These are phyloP conservation scores for Philypnodon macrostomus DNA, from an alignment of 2,797 vertebrate genomes.

Conservation along the genomic window DNA sequence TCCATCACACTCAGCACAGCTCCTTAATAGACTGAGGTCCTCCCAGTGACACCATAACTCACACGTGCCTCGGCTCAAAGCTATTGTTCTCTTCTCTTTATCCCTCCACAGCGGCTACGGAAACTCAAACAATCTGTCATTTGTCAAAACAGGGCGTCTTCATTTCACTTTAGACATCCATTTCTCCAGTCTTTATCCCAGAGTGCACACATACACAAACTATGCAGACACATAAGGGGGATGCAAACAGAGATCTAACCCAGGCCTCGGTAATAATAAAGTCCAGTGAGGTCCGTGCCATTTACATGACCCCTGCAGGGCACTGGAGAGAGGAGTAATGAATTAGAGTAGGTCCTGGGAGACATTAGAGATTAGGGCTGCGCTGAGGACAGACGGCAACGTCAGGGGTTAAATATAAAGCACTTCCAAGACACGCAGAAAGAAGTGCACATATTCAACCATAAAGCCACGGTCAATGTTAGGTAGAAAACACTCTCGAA, in stretches of 20 bases:
- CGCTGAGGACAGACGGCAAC: conserved; percentile 57
- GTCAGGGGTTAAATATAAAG: conserved; percentile 72
- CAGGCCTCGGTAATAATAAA: conserved; percentile 41
- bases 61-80: conserved; percentile 36
- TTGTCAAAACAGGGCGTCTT: conserved; percentile 8
- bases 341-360: conserved; percentile 73
- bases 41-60: conserved; percentile 65
- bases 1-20: conserved; percentile 59
- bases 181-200: conserved; percentile 4
- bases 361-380: conserved; percentile 77
- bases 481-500: too few species aligned
- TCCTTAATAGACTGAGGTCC: conserved; percentile 64
- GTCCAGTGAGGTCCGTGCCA: conserved; percentile 55
- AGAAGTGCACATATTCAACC: conserved; percentile 28
- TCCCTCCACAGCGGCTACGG: conserved; percentile 7
- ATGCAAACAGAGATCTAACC: conserved; percentile 52
- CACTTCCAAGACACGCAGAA: conserved; percentile 54
- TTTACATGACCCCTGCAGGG: conserved; percentile 61
- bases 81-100: conserved; percentile 52
- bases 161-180: conserved; percentile 6
- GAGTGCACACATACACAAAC: conserved; percentile 24
- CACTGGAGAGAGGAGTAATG: conserved; percentile 70
- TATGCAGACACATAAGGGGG: conserved; percentile 34
- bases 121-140: conserved; percentile 14
- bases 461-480: conserved; percentile 1